phyloP scores from a whole-genome alignment of 37 sponge, comb jelly and placozoan species.

The Mnemiopsis leidyi region DNA sequence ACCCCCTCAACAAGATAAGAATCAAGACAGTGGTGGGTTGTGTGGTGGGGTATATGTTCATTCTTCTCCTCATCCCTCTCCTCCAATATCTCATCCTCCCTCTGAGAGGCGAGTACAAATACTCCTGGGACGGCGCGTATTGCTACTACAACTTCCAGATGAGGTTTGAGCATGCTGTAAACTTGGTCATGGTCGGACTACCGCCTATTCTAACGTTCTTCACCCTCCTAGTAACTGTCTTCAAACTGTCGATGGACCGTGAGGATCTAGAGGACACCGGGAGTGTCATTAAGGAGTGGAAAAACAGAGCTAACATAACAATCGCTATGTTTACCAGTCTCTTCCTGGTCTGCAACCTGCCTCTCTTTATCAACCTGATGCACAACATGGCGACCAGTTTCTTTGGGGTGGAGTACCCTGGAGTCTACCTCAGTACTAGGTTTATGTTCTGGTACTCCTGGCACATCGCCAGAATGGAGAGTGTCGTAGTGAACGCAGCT shows the following conservation, averaged over 20 bases:
- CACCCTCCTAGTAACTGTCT: neutral
- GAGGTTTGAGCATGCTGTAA: constrained; percentile 7
- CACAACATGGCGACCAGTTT: constrained; percentile 48
- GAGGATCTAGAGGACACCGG: neutral
- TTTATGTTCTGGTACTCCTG: constrained; percentile 62
- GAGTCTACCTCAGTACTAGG: constrained; percentile 4
- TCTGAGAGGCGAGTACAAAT: constrained; percentile 8
- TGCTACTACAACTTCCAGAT: constrained; percentile 54
- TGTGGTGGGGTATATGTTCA: neutral
- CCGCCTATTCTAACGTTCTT: constrained; percentile 39
- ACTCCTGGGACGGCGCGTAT: constrained; percentile 45
- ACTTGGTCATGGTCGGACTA: constrained; percentile 1
- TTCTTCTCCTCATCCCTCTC: neutral
- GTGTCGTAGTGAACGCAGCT: constrained; percentile 58
- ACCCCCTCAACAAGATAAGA: constrained; percentile 15
- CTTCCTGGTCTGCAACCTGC: constrained; percentile 56
- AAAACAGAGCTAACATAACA: constrained; percentile 8
- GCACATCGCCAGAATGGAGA: constrained; percentile 61
- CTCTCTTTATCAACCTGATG: constrained; percentile 35
- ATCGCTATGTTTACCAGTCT: constrained; percentile 51
- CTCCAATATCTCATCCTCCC: neutral
- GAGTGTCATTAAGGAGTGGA: neutral
- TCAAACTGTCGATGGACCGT: neutral
- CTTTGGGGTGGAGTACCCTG: constrained; percentile 36
- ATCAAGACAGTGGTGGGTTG: neutral